Percentiles rank a stretch among this genome's conserved stretches.
These are phyloP conservation scores for Silurus aristotelis DNA, from an alignment of 2,797 vertebrate species.

Conservation along the genomic window DNA sequence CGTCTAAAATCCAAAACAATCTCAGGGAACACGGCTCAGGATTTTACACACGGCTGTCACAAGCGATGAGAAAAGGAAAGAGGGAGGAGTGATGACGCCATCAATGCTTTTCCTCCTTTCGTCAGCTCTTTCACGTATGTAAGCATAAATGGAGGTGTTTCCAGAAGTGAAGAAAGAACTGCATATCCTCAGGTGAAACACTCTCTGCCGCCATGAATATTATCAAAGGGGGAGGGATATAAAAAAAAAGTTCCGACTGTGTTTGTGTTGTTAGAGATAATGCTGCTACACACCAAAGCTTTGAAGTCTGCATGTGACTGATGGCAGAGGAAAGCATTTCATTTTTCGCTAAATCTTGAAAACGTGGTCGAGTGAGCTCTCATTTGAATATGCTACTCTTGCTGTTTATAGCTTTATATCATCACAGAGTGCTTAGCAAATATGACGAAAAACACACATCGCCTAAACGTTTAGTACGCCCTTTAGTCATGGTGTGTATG, in stretches of 20 bases:
- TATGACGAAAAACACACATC: conserved; percentile 11
- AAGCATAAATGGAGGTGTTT: conserved; percentile 52
- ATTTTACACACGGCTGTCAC: conserved; percentile 25
- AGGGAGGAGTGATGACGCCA: conserved; percentile 57
- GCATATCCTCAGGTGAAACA: conserved; percentile 36
- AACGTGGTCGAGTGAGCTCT: background rate
- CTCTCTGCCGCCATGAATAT: background rate
- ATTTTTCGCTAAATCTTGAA: conserved; percentile 8
- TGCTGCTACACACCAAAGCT: conserved; percentile 51
- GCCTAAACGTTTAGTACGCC: conserved; percentile 25
- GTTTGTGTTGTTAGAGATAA: conserved; percentile 15
- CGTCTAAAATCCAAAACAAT: conserved; percentile 58
- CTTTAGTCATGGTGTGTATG: conserved; percentile 33
- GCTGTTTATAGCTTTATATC: conserved; percentile 47
- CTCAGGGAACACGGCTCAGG: conserved; percentile 25
- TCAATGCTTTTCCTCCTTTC: conserved; percentile 49
- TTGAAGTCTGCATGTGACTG: conserved; percentile 7
- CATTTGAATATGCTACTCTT: conserved; percentile 42
- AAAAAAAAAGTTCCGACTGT: conserved; percentile 5
- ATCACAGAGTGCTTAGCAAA: conserved; percentile 46
- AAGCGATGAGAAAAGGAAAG: conserved; percentile 32
- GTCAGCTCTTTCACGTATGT: conserved; percentile 45
- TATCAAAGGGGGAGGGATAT: background rate
- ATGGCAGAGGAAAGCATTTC: conserved; percentile 14
- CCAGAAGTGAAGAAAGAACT: conserved; percentile 56